Percentiles rank a stretch among this genome's conserved stretches.
Conservation (phyloP, 1,140 invertebrate species). For the Andricus grossulariae region DNA sequence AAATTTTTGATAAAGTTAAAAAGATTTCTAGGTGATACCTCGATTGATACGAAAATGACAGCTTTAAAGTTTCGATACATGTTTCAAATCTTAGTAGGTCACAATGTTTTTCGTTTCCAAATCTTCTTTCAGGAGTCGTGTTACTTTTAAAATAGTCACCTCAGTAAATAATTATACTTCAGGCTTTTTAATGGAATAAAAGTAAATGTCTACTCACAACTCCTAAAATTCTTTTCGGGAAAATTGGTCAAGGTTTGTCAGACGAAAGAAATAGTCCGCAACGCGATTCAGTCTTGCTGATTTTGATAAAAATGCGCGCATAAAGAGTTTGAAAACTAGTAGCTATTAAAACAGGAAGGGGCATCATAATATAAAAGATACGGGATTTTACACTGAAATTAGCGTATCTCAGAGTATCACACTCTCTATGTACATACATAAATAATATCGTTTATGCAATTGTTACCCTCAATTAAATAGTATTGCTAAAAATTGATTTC, state of each 20-base stretch:
- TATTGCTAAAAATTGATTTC: neutral
- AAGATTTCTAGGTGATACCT: neutral
- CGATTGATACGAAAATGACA: no score
- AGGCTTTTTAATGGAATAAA: neutral
- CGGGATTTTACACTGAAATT: neutral
- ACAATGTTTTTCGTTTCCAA: neutral
- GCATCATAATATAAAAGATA: neutral
- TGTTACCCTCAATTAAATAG: no score
- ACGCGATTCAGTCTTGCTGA: no score
- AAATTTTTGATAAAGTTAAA: neutral
- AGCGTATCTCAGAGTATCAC: neutral
- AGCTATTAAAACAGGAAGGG: neutral
- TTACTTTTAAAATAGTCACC: neutral
- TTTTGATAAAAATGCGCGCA: no score
- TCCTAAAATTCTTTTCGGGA: neutral
- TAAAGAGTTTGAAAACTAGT: no score
- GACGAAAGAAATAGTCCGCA: neutral
- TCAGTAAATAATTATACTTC: neutral
- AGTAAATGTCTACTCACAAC: neutral
- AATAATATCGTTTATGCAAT: neutral
- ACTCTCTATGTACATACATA: neutral
- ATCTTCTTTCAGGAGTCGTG: neutral
- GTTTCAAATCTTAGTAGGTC: no score
- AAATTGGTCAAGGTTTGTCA: conserved; percentile 20
- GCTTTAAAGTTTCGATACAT: no score